Evolutionary conservation across 2,113 vertebrate genomes (phyloP).

Genomic region (Thamnaconus septentrionalis): DNA sequence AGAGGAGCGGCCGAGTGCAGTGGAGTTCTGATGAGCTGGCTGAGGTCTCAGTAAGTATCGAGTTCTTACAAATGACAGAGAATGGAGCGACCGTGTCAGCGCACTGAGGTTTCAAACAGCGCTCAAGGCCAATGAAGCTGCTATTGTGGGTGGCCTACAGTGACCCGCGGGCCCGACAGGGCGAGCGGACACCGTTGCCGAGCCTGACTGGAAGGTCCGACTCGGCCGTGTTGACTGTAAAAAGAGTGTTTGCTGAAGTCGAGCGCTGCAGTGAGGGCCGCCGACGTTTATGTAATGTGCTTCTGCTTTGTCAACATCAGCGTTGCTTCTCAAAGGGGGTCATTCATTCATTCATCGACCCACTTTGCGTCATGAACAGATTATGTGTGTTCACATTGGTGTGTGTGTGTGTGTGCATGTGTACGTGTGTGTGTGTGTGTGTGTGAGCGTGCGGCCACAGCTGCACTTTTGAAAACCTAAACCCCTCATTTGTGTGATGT

Average conservation of each 20-base stretch:
- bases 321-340: constrained; percentile 37
- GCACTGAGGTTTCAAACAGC: constrained; percentile 53
- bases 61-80: constrained; percentile 30
- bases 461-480: constrained; percentile 34
- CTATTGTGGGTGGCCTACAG: constrained; percentile 73
- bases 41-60: constrained; percentile 42
- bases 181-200: constrained; percentile 46
- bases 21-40: background rate
- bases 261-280: background rate
- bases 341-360: constrained; percentile 46
- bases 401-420: no score
- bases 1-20: background rate
- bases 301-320: constrained; percentile 25
- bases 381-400: no score
- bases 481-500: constrained; percentile 16
- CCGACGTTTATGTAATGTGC: constrained; percentile 50
- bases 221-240: constrained; percentile 47
- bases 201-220: constrained; percentile 56
- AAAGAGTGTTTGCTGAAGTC: background rate
- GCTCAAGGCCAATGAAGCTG: constrained; percentile 71
- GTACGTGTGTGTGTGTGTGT: background rate
- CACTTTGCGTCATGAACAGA: no score
- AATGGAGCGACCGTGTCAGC: constrained; percentile 39
- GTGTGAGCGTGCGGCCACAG: constrained; percentile 23
- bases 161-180: constrained; percentile 67